Evolutionary conservation across 2,888 invertebrate genomes (phyloP).

Genomic region (Orthonychiurus folsomi): DNA sequence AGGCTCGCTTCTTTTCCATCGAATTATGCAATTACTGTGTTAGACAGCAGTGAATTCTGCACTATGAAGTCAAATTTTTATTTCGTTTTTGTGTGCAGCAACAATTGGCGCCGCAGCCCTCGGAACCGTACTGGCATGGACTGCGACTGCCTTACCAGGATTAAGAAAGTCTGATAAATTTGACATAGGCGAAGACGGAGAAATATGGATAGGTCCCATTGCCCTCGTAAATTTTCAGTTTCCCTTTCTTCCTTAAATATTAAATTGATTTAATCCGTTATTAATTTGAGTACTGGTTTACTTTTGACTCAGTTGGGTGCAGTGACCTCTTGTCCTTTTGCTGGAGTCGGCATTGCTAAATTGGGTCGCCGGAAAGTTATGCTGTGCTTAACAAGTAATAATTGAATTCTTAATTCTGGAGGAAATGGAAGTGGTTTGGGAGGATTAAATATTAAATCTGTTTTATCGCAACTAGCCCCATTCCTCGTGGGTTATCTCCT

Average conservation of each 20-base stretch:
- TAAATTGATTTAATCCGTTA: background rate
- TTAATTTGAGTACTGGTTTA: background rate
- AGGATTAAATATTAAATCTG: too few relatives aligned
- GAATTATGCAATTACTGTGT: too few relatives aligned
- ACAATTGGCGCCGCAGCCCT: constrained; percentile 33
- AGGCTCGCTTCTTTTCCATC: background rate
- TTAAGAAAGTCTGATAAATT: constrained; percentile 25
- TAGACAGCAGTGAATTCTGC: too few relatives aligned
- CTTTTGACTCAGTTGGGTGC: constrained; percentile 35
- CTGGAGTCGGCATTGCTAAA: constrained; percentile 31
- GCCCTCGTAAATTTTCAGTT: constrained; percentile 26
- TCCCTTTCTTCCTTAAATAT: background rate
- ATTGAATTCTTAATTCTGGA: background rate
- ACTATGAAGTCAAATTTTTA: too few relatives aligned
- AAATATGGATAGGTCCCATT: constrained; percentile 37
- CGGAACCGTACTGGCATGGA: constrained; percentile 33
- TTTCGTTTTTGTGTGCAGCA: too few relatives aligned
- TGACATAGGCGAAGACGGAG: constrained; percentile 25
- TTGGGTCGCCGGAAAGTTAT: constrained; percentile 33
- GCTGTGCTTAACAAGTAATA: constrained; percentile 9
- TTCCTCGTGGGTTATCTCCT: constrained; percentile 43
- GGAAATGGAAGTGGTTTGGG: too few relatives aligned
- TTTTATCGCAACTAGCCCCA: too few relatives aligned
- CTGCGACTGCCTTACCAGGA: constrained; percentile 36
- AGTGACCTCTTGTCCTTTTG: constrained; percentile 33